Base-by-base conservation (phyloP, 2,888 invertebrate species). In the Paralinhomoeus sp. region DNA sequence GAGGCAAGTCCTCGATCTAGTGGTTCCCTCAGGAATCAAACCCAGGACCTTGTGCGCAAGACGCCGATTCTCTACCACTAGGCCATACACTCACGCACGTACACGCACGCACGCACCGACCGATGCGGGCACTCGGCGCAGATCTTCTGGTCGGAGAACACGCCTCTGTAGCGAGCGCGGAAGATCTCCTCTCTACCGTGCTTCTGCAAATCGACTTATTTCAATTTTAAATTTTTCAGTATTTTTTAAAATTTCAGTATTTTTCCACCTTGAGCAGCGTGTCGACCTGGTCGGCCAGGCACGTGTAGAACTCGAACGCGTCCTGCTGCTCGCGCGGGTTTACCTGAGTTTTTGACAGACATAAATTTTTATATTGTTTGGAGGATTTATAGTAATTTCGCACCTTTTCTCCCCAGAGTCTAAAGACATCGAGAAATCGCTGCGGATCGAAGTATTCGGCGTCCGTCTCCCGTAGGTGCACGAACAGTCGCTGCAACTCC, bases 221-320 rank as follows among this genome's bases (percentile, higher is more conserved):
- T n/a, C n/a, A n/a, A n/a, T 40, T 24, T 15, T 21, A 40, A 7
- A 40, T 7, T 40, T 21, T n/a, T n/a, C 7, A 7, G 18, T 20
- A 7, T 15, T 40, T 24, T 31, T 31, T 31, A 12, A n/a, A n/a
- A n/a, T n/a, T n/a, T n/a, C 7, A 7, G 18, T 20, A 7, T 15
- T 40, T 24, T 31, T 2, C 43, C 21, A 62, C 62, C 55, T 66
- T 66, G 42, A 69, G 57, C 39, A 64, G 62, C 51, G 70, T 68
- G 53, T 71, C 70, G 22, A 68, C 56, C 51, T 68, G 68, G 54
- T 70, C 69, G 36, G 67, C 60, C 36, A 70, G 54, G 42, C 67
- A 65, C 45, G 66, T 67, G 54, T 66, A 69, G 59, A 70, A 70
- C 51, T 70, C 70, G 51, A 69, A 68, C 23, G 70, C 68, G 55